Evolutionary conservation across 30 jellyfish, hydroid and myxozoan species (phyloP).

Genomic region (Mastigias papua): DNA sequence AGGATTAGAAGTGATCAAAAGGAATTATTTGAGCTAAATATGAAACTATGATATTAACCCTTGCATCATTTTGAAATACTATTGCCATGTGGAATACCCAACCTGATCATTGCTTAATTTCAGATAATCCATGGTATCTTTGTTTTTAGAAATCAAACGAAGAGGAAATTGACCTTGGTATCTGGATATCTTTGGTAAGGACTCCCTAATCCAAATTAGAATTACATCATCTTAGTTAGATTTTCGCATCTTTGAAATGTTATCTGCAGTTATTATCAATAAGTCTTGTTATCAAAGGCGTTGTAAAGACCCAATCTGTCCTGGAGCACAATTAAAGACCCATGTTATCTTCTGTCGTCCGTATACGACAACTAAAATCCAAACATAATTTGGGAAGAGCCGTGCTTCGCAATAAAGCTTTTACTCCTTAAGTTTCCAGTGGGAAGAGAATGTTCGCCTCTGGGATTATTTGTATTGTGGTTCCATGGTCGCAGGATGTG

Average conservation of each 20-base stretch:
- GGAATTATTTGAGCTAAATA: neutral
- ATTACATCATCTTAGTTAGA: conserved; percentile 10
- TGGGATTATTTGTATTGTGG: too few species aligned
- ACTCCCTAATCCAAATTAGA: neutral
- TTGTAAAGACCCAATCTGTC: neutral
- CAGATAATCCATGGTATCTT: neutral
- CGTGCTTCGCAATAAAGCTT: neutral
- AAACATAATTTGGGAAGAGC: neutral
- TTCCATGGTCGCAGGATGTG: too few species aligned
- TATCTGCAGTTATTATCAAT: neutral
- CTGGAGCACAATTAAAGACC: neutral
- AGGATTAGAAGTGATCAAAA: neutral
- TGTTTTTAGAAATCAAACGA: conserved; percentile 38
- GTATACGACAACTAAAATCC: neutral
- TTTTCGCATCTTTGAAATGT: neutral
- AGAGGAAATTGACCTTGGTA: conserved; percentile 41
- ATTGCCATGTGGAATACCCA: neutral
- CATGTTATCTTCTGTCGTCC: neutral
- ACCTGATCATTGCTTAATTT: neutral
- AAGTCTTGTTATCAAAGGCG: neutral
- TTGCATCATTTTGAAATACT: neutral
- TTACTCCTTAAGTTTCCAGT: neutral
- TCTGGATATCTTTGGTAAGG: conserved; percentile 47
- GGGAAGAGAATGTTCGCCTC: too few species aligned
- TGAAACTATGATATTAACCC: conserved; percentile 3